Evolutionary conservation across 2,797 vertebrate species (phyloP).

Genomic region (Halcyon leucocephala): DNA sequence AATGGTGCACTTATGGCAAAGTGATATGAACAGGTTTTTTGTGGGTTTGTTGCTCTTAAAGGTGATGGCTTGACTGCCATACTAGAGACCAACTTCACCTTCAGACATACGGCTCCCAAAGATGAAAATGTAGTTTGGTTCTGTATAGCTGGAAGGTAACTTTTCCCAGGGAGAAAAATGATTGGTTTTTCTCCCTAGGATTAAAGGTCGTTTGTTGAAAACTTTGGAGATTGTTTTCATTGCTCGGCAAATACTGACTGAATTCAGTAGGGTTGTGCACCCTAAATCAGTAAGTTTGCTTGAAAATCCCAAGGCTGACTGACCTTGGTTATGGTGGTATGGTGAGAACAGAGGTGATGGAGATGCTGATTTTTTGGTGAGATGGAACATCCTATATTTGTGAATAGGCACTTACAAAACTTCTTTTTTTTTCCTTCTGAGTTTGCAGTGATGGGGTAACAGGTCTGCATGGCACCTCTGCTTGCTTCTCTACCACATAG

Average conservation of each 20-base stretch:
- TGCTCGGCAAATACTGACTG: neutral
- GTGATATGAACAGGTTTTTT: neutral
- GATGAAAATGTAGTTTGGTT: neutral
- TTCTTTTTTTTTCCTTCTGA: neutral
- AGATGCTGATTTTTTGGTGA: neutral
- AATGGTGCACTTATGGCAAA: neutral
- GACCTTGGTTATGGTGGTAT: neutral
- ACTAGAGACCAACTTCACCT: neutral
- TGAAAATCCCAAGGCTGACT: neutral
- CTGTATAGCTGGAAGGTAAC: neutral
- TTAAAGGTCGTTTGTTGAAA: neutral
- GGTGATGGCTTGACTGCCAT: neutral
- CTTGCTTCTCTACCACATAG: neutral
- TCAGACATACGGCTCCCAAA: neutral
- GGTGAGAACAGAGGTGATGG: neutral
- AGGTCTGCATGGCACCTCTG: neutral
- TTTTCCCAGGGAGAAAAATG: neutral
- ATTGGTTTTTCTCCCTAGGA: neutral
- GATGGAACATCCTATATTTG: neutral
- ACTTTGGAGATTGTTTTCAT: neutral
- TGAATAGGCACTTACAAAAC: neutral
- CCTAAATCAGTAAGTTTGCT: neutral
- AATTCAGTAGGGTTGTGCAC: neutral
- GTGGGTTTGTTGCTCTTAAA: neutral
- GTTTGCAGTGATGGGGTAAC: neutral